Evolutionary conservation across 2,888 invertebrate genomes (phyloP), one percentile per base, ranked within the genome.

Genomic region (Holacanthella duospinosa): DNA sequence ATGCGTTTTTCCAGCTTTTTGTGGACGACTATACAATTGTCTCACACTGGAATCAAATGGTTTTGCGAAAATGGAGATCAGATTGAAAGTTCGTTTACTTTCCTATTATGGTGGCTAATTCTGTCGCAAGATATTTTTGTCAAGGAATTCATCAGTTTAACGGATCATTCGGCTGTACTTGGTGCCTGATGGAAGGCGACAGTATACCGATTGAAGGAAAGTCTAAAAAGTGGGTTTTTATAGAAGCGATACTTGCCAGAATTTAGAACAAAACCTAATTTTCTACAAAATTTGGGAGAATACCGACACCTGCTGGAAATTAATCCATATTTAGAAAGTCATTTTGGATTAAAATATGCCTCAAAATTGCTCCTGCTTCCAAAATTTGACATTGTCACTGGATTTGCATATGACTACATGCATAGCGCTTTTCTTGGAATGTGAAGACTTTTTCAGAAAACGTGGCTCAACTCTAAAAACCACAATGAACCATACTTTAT

Each of bases 381-480:
- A 36, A 60, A 63, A n/a, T 70, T 68, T 59, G 63, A 70, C 43
- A 68, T 68, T 2, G 64, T 68, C 1, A 43, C 29, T 1, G 65
- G 67, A 1, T 66, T 67, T 54, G 59, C 60, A n/a, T 61, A 62
- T 44, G 68, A 70, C 29, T 62, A 57, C 24, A 65, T 70, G 66
- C 68, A 70, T 29, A 53, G 60, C 1, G 57, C 43, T 48, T 63
- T 66, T 19, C 58, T 66, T 2, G 70, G 66, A n/a, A 55, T 70
- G 1, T 27, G 55, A 12, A 24, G 60, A 36, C 58, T 61, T 1
- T 62, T 70, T 16, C 58, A 60, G 16, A 43, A 3, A 9, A 16
- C 24, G 0, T 70, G 68, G 68, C 27, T 70, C 1, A 55, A 65
- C 29, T 43, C 64, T 4, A 44, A 26, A 6, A 62, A 65, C 27